Base-by-base conservation (phyloP, 2,113 vertebrate species). In the Rhombomys opimus region DNA sequence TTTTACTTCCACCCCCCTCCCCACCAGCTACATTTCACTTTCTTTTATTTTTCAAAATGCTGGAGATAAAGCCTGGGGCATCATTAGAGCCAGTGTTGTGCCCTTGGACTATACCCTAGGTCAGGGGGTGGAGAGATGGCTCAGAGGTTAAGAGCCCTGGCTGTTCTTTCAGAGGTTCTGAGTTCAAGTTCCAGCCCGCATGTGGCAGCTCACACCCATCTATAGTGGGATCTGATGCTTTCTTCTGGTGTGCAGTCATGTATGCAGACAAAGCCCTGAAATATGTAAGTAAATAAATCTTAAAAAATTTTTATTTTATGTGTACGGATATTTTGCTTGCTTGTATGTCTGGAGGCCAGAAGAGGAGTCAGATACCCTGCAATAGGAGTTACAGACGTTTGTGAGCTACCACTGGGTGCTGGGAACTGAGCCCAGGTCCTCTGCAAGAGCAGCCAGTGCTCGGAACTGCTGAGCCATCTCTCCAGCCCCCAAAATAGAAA, bases 1-100 rank as follows among this genome's bases (percentile, higher is more conserved):
- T 35, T 9, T 32, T n/a, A n/a, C n/a, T n/a, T 17, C 4, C 61
- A 2, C 15, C 10, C 18, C 27, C 2, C 5, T 12, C 32, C 1
- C 38, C n/a, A 46, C 46, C 27, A 57, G 14, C 14, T 15, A 57
- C 57, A 14, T 13, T 30, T 65, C 27, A 14, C 27, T 46, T 85
- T 61, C 61, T 17, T 7, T 65, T 57, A 17, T 50, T 61, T 57
- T 61, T 61, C n/a, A 20, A 35, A 7, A 9, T 70, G 4, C 7
- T 73, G 13, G 35, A 61, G n/a, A 87, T 38, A 9, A 61, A 77
- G 13, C 38, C 25, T 22, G 50, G 57, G 27, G 3, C 57, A 35
- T 13, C 30, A 2, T 54, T 54, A 12, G 35, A 68, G n/a, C n/a
- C 54, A 75, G 52, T 38, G n/a, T 84, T 84, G 20, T 84, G n/a